phyloP scores from a whole-genome alignment of 1,140 invertebrate species.

The Drosophila miranda region DNA sequence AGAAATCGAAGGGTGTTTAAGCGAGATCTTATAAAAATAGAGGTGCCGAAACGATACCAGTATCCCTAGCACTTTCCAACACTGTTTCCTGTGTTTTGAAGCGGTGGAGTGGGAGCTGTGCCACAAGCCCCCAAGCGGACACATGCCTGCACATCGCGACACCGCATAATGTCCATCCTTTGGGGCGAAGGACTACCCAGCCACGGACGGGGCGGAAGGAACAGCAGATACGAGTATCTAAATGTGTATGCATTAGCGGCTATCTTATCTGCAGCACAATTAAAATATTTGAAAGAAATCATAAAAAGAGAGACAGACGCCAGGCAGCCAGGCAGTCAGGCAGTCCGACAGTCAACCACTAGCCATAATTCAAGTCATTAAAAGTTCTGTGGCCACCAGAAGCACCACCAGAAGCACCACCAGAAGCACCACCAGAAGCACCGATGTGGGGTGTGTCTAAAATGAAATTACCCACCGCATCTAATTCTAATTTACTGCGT shows the following conservation, averaged over 20 bases:
- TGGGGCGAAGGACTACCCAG: neutral
- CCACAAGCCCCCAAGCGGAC: no score
- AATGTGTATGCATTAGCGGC: conserved; percentile 41
- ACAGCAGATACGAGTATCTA: conserved; percentile 16
- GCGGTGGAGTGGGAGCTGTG: no score
- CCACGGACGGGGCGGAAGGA: no score
- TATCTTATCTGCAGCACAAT: conserved; percentile 55
- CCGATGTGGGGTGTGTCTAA: conserved; percentile 45
- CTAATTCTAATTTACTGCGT: conserved; percentile 74
- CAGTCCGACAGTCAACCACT: conserved; percentile 19
- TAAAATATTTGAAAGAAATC: conserved; percentile 59
- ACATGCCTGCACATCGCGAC: no score
- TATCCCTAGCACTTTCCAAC: no score
- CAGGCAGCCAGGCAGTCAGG: neutral
- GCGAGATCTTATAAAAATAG: no score
- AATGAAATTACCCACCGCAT: conserved; percentile 66
- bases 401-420: neutral
- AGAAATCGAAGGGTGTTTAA: neutral
- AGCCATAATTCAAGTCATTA: conserved; percentile 59
- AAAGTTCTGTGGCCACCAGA: conserved; percentile 38
- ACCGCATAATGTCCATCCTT: no score
- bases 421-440: conserved; percentile 3
- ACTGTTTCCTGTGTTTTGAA: no score
- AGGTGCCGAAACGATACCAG: no score
- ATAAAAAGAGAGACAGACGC: conserved; percentile 28